Base-by-base conservation (phyloP, 1,140 invertebrate genomes). In the Proctacanthus coquilletti region DNA sequence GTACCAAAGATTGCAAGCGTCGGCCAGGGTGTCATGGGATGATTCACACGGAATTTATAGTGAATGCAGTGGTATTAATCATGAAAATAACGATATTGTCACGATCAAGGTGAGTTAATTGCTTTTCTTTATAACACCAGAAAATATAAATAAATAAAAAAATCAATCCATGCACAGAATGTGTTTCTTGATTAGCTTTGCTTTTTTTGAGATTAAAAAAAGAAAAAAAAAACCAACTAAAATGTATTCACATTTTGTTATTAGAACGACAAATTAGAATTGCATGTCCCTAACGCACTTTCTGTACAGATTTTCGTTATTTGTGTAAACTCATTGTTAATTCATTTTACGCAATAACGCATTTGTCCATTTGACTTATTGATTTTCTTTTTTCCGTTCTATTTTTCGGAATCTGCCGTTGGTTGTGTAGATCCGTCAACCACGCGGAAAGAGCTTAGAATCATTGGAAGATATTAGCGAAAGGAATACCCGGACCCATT, bases 371-470 rank as follows among this genome's bases (percentile, higher is more conserved):
- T 21, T 32, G 21, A 27, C 17, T 21, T 13, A 39, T 32, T 23
- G 15, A 17, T 39, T 33, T 29, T 41, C 33, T 45, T 42, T 38
- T 58, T 5, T 34, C 33, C 18, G 11, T 18, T 19, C 17, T 34
- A 19, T 34, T 34, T 17, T 36, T 11, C 11, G 11, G 11, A 21
- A 21, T 36, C 19, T n/a, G n/a, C n/a, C n/a, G n/a, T 21, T 21
- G 3, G 17, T n/a, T n/a, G 11, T 58, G 43, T 64, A 76, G 74
- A 72, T 80, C 42, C 69, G 77, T 50, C 73, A 74, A 46, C 72
- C 71, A n/a, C 66, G 74, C 43, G 82, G 81, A 31, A 84, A 85
- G 63, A 85, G 81, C n/a, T 66, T 85, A 36, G 82, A 85, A 60
- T 83, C 79, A 45, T 62, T 85, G 38, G 81, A 85, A 53, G 77